Conservation (phyloP, 1,140 invertebrate genomes). For the Anastrepha ludens region DNA sequence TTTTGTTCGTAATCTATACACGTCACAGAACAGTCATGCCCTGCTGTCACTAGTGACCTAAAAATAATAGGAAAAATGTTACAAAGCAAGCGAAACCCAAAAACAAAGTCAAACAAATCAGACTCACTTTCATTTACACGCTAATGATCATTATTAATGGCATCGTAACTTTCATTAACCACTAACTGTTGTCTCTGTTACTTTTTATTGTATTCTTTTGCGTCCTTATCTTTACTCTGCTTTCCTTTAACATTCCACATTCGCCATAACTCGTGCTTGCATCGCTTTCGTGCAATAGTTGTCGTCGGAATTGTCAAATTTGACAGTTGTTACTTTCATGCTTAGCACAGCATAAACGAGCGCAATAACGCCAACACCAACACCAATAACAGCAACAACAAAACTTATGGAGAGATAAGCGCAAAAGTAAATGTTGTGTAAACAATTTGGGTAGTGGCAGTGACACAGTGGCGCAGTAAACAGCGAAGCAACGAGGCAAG, state of each 20-base stretch:
- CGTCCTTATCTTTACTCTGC: not conserved
- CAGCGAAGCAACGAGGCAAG: not conserved
- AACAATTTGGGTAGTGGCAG: not conserved
- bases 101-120: not conserved
- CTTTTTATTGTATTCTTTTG: not conserved
- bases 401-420: not conserved
- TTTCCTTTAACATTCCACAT: not conserved
- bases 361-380: not conserved
- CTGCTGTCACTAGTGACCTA: constrained; percentile 17
- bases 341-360: constrained; percentile 10
- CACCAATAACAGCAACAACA: not conserved
- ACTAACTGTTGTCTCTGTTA: not conserved
- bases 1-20: constrained; percentile 1
- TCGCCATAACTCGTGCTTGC: not conserved
- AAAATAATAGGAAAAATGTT: not conserved
- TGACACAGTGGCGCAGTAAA: no score
- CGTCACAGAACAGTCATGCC: not conserved
- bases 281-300: not conserved
- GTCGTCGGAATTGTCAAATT: constrained; percentile 15
- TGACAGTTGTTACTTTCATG: constrained; percentile 34
- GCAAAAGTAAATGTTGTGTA: constrained; percentile 51
- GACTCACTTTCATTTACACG: not conserved
- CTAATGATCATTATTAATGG: constrained; percentile 3
- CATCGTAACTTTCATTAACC: not conserved
- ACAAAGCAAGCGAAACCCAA: not conserved